phyloP scores from a whole-genome alignment of 2,888 invertebrate species.

The Trimorus sp. region DNA sequence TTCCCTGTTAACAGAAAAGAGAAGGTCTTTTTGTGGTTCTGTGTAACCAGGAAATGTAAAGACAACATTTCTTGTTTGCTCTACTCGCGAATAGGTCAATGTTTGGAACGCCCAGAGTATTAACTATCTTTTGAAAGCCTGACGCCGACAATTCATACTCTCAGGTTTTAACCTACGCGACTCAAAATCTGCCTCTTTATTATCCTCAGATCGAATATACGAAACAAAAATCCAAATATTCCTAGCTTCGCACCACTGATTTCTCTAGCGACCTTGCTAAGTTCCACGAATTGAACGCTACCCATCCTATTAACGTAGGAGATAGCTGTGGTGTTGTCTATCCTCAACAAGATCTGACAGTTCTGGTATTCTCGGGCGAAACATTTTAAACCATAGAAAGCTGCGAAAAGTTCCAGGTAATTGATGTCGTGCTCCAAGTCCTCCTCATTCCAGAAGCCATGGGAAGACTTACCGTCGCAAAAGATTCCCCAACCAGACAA shows the following conservation, averaged over 20 bases:
- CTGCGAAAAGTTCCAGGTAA: constrained; percentile 33
- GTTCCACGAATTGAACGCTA: constrained; percentile 33
- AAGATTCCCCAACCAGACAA: constrained; percentile 41
- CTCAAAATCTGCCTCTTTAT: background rate
- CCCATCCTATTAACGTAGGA: constrained; percentile 53
- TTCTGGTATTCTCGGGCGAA: constrained; percentile 20
- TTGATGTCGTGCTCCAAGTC: constrained; percentile 20
- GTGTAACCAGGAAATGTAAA: background rate
- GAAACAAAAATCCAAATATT: constrained; percentile 49
- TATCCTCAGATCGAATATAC: constrained; percentile 22
- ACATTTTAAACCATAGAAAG: constrained; percentile 49
- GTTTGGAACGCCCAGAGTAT: background rate
- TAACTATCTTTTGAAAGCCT: no score
- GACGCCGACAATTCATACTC: no score
- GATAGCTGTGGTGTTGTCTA: constrained; percentile 53
- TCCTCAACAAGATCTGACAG: constrained; percentile 34
- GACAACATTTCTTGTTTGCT: background rate
- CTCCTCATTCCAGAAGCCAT: constrained; percentile 44
- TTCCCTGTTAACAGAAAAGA: no score
- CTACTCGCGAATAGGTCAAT: background rate
- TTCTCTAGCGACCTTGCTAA: constrained; percentile 36
- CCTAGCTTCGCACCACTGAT: constrained; percentile 48
- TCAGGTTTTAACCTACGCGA: no score
- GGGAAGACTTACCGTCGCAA: constrained; percentile 7
- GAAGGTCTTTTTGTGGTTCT: no score